A percentile compares a stretch with the other conserved stretches of the same genome.
phyloP scores from a whole-genome alignment of 2,113 vertebrate genomes.

The Callopanchax toddi region DNA sequence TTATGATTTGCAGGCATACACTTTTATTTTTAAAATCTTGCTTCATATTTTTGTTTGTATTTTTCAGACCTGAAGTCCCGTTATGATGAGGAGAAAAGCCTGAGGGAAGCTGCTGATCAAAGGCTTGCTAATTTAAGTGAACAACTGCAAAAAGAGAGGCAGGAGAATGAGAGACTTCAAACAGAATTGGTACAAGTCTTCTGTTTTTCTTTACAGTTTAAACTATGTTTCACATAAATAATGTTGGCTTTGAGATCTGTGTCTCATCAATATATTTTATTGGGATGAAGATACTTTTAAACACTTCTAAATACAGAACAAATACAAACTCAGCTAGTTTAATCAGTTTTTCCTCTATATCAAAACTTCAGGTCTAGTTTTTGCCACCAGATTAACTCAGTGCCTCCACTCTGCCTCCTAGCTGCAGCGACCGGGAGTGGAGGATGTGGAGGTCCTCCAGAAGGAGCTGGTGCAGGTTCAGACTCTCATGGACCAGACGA shows the following conservation, averaged over 20 bases:
- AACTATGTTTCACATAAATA: not conserved
- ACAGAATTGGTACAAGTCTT: slow-evolving; percentile 88
- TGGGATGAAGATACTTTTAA: too few species aligned
- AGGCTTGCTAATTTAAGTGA: slow-evolving; percentile 82
- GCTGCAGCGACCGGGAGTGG: slow-evolving; percentile 95
- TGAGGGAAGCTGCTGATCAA: slow-evolving; percentile 87
- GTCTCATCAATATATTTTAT: not conserved
- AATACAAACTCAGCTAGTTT: too few species aligned
- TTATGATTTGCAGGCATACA: too few species aligned
- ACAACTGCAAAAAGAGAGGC: slow-evolving; percentile 85
- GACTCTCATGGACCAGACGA: slow-evolving; percentile 95
- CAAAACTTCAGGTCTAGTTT: not conserved
- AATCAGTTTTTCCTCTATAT: not conserved
- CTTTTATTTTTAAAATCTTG: too few species aligned
- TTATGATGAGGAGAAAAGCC: slow-evolving; percentile 93
- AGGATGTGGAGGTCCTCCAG: slow-evolving; percentile 95
- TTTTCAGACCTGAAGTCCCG: slow-evolving; percentile 91
- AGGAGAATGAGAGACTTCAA: slow-evolving; percentile 84
- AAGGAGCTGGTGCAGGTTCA: slow-evolving; percentile 97
- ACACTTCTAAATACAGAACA: too few species aligned
- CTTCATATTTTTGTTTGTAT: slow-evolving; percentile 4
- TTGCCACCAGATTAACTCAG: not conserved
- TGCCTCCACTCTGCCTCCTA: slow-evolving; percentile 60
- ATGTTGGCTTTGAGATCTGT: not conserved
- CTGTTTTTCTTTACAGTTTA: not conserved